Base-by-base conservation (phyloP, 2,888 invertebrate genomes). In the Pachycephus smyrnensis region DNA sequence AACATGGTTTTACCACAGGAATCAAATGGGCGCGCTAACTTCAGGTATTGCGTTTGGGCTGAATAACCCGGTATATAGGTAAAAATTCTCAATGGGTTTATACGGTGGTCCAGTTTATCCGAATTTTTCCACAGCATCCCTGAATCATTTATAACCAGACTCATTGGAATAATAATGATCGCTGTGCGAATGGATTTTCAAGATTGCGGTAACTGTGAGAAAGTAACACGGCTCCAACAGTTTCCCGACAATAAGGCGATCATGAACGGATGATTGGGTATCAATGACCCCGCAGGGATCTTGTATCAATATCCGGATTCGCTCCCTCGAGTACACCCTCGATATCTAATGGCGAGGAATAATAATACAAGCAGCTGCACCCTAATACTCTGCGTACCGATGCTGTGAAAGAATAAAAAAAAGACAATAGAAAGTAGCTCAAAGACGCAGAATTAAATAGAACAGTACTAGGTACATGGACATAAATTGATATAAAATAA, bases 191-290 rank as follows among this genome's bases (percentile, higher is more conserved):
- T 80, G 89, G 80, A 82, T 89, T 89, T 86, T 87, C 81, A 80
- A 88, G 89, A 86, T 87, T 84, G 81, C 80, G 84, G 85, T 81
- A 84, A 82, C 82, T 86, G 90, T 90, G 90, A 90, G 91, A 90
- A 89, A 88, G 55, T 55, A 55, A 55, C 82, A 83, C 78, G 33
- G 69, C 71, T 75, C 79, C 77, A 82, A 87, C 82, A 86, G 84
- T 86, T 87, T 88, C 87, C 80, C 83, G 80, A 88, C 87, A 87
- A 88, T 86, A 77, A 86, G 78, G 75, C 80, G 83, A 87, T 88
- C 85, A 80, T 90, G 85, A 88, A 90, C 90, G 88, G 89, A 85
- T 88, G 87, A 90, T 91, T 86, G 90, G 86, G 84, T 90, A 90
- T 91, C 91, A 91, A 91, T 91, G 85, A 90, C 88, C 88, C 88